A percentile compares a stretch with the other conserved stretches of the same genome.
Conservation (phyloP, 2,113 vertebrate species). For the Pleuronectes platessa region DNA sequence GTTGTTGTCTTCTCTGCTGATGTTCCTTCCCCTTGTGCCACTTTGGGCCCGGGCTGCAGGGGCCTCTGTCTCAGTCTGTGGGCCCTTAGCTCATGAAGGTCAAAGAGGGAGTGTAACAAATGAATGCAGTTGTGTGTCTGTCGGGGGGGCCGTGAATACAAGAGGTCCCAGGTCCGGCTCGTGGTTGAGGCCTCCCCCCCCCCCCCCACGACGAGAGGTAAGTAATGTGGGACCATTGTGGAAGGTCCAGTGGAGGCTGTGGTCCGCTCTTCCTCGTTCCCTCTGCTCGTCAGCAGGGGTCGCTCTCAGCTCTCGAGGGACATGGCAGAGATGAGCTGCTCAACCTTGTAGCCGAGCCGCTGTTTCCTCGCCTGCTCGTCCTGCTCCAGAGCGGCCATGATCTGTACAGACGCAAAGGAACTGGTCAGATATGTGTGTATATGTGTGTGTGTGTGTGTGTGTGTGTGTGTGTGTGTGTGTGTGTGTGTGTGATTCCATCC, state of each 20-base stretch:
- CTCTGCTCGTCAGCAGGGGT: slow-evolving; percentile 13
- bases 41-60: slow-evolving; percentile 37
- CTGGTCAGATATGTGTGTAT: too few relatives aligned
- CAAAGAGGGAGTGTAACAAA: slow-evolving; percentile 40
- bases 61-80: slow-evolving; percentile 36
- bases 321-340: slow-evolving; percentile 96
- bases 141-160: slow-evolving; percentile 38
- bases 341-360: slow-evolving; percentile 94
- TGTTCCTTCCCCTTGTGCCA: slow-evolving; percentile 35
- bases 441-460: background rate
- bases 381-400: slow-evolving; percentile 92
- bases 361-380: slow-evolving; percentile 96
- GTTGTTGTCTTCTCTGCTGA: slow-evolving; percentile 54
- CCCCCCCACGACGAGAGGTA: slow-evolving; percentile 65
- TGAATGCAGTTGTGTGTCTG: slow-evolving; percentile 50
- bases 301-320: slow-evolving; percentile 94
- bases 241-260: slow-evolving; percentile 39
- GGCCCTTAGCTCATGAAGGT: slow-evolving; percentile 44
- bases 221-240: slow-evolving; percentile 43
- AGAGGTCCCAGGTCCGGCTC: slow-evolving; percentile 47
- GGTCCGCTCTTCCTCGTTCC: slow-evolving; percentile 27
- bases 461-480: background rate
- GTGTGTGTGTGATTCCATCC: background rate
- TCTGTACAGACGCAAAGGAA: slow-evolving; percentile 77
- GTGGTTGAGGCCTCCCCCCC: slow-evolving; percentile 43